phyloP scores from a whole-genome alignment of 2,113 vertebrate genomes.

The Bubalus kerabau region DNA sequence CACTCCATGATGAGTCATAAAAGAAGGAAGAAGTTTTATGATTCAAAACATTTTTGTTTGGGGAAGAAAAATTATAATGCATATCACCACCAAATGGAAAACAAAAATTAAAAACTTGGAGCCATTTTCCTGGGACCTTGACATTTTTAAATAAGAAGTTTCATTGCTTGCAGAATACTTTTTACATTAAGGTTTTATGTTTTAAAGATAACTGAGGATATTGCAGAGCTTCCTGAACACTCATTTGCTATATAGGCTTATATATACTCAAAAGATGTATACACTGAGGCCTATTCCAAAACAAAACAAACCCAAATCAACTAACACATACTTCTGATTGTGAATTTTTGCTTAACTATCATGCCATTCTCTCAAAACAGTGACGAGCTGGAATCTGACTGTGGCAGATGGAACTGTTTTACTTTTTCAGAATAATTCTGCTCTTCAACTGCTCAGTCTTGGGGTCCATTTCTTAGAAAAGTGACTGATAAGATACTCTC shows the following conservation, averaged over 20 bases:
- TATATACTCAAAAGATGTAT: not conserved
- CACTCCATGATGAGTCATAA: not conserved
- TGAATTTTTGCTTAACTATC: not conserved
- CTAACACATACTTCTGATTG: not conserved
- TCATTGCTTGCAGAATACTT: not conserved
- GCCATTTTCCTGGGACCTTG: not conserved
- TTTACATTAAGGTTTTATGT: conserved; percentile 26
- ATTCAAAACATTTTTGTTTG: not conserved
- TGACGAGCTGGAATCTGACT: not conserved
- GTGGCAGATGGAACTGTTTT: not conserved
- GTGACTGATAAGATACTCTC: not conserved
- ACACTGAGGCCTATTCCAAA: not conserved
- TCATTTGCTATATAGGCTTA: not conserved
- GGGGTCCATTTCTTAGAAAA: not conserved
- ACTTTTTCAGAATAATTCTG: not conserved
- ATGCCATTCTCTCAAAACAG: not conserved
- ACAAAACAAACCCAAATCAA: not conserved
- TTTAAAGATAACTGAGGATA: not conserved
- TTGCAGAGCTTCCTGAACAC: not conserved
- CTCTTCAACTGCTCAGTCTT: not conserved
- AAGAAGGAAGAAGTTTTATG: not conserved
- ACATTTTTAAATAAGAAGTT: conserved; percentile 40
- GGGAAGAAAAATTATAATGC: not conserved
- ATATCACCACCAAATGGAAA: not conserved
- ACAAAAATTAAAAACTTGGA: not conserved